Percentiles rank a stretch among this genome's conserved stretches.
Evolutionary conservation across 2,888 invertebrate species (phyloP).

Genomic region (Malthinus flaveolus): DNA sequence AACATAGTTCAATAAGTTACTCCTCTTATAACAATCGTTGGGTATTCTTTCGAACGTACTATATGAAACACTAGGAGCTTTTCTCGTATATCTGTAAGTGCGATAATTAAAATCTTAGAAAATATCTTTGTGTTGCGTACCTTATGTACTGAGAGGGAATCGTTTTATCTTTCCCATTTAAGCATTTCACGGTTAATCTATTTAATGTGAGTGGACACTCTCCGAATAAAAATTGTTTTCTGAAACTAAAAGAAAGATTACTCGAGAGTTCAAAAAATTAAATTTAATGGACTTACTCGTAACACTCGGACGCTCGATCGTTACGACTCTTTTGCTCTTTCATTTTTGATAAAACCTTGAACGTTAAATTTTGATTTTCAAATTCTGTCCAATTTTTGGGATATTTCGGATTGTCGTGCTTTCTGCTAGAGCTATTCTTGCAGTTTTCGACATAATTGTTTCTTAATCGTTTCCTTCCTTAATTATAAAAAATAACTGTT

Average conservation of each 20-base stretch:
- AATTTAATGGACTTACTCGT: slow-evolving; percentile 32
- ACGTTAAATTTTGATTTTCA: slow-evolving; percentile 28
- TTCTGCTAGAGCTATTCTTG: slow-evolving; percentile 14
- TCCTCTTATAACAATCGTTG: slow-evolving; percentile 21
- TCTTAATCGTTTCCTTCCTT: too few relatives aligned
- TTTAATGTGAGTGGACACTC: slow-evolving; percentile 40
- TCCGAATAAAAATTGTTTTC: slow-evolving; percentile 40
- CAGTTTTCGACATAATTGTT: slow-evolving; percentile 4
- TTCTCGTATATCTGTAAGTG: slow-evolving; percentile 41
- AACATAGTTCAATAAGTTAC: slow-evolving; percentile 12
- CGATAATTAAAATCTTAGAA: slow-evolving; percentile 1
- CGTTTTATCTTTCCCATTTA: slow-evolving; percentile 36
- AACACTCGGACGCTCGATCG: neutral
- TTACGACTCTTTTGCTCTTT: neutral
- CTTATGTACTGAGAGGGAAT: slow-evolving; percentile 43
- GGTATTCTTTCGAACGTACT: slow-evolving; percentile 39
- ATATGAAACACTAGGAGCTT: slow-evolving; percentile 41
- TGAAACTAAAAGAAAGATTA: slow-evolving; percentile 25
- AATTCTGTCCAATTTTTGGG: slow-evolving; percentile 33
- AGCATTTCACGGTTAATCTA: slow-evolving; percentile 36
- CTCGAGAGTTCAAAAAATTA: too few relatives aligned
- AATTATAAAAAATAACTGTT: too few relatives aligned
- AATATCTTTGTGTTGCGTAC: slow-evolving; percentile 33
- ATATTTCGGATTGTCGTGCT: slow-evolving; percentile 21
- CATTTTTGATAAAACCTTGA: slow-evolving; percentile 18